Evolutionary conservation across 2,113 vertebrate species (phyloP).

Genomic region (Planiliza haematocheilus): DNA sequence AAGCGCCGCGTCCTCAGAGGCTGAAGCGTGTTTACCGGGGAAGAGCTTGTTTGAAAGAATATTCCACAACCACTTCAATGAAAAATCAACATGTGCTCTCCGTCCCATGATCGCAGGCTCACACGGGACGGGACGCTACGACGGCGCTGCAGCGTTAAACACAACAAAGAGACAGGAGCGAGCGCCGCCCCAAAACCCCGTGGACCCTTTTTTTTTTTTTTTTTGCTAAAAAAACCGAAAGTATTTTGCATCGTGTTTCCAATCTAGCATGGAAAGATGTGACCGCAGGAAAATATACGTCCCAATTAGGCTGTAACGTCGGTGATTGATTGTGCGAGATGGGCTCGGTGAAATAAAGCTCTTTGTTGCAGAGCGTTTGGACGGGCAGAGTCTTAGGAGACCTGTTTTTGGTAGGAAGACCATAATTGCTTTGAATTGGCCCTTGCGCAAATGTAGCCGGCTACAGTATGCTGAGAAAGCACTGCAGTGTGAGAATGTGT

Average conservation of each 20-base stretch:
- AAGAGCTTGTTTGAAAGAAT: neutral
- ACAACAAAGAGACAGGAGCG: conserved; percentile 40
- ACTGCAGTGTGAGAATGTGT: conserved; percentile 37
- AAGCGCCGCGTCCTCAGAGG: neutral
- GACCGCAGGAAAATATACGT: conserved; percentile 67
- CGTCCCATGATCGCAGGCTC: no score
- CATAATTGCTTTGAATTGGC: conserved; percentile 79
- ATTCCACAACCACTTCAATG: neutral
- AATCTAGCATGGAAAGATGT: conserved; percentile 29
- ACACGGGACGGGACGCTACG: no score
- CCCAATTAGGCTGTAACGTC: conserved; percentile 51
- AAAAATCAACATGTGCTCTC: neutral
- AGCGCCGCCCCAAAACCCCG: conserved; percentile 47
- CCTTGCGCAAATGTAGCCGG: conserved; percentile 74
- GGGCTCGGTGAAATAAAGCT: conserved; percentile 54
- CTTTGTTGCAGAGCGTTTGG: conserved; percentile 69
- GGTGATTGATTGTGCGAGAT: conserved; percentile 66
- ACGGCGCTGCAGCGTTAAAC: conserved; percentile 56
- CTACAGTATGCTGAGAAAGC: conserved; percentile 73
- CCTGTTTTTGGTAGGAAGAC: conserved; percentile 77
- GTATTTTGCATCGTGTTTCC: conserved; percentile 61
- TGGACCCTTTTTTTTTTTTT: no score
- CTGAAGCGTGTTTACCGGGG: neutral
- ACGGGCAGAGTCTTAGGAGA: conserved; percentile 69
- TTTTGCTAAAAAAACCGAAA: no score